These are phyloP conservation scores for Oligia fasciuncula DNA, from an alignment of 2,888 invertebrate species.

Conservation along the genomic window DNA sequence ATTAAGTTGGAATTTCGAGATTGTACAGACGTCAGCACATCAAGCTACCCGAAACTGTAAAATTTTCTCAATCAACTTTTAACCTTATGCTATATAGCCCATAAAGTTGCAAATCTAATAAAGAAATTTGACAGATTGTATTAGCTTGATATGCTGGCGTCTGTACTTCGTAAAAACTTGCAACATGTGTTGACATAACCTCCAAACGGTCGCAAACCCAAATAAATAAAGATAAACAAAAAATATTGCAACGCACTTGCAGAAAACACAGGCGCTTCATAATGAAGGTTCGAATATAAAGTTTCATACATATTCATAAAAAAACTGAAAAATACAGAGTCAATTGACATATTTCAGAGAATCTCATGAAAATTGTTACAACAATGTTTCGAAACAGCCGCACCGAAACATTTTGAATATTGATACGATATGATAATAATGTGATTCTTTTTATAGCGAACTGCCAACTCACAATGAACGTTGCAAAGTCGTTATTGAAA, in stretches of 20 bases:
- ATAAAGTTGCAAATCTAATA: no score
- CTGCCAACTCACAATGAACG: slow-evolving; percentile 26
- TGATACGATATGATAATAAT: slow-evolving; percentile 41
- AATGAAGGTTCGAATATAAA: slow-evolving; percentile 23
- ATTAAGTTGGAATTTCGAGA: neutral
- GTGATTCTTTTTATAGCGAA: slow-evolving; percentile 26
- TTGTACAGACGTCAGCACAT: neutral
- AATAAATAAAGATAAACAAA: no score
- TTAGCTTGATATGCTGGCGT: no score
- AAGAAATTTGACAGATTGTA: no score
- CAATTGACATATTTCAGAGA: slow-evolving; percentile 39
- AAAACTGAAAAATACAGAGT: slow-evolving; percentile 26
- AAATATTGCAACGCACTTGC: neutral
- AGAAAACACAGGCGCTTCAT: neutral
- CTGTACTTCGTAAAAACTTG: no score
- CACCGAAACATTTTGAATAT: slow-evolving; percentile 24
- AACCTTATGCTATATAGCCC: no score
- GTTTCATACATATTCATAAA: neutral
- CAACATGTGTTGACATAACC: neutral
- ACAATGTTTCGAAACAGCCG: slow-evolving; percentile 24
- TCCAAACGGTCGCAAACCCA: neutral
- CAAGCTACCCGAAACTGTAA: no score
- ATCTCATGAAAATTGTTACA: slow-evolving; percentile 22
- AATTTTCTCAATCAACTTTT: no score
- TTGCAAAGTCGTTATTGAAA: slow-evolving; percentile 24